Evolutionary conservation across 2,113 vertebrate species (phyloP), one percentile per base, ranked within the genome.

Genomic region (Cynopterus brachyotis): DNA sequence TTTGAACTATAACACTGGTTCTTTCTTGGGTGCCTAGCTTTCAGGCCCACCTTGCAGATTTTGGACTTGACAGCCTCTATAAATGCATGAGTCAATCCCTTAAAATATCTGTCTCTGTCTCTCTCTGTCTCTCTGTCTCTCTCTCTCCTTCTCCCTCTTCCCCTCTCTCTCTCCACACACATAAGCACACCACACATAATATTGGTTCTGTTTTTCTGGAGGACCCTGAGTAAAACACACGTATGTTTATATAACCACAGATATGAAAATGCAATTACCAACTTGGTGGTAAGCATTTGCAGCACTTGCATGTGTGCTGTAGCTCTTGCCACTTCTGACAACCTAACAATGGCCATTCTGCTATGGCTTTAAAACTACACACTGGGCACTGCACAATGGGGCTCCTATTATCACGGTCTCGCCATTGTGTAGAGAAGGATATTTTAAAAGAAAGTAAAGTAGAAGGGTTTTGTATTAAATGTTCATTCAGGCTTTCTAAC

Each of bases 401-500:
- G 22, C 3, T 32, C 9, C 73, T 85, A 79, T 73, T n/a, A 59
- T 85, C 57, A n/a, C 66, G 66, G 12, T n/a, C 19, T 79, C 40
- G 32, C 40, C 19, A 11, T 70, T 24, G 20, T 17, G 6, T 40
- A 57, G 19, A 57, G 37, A 96, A 70, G 37, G 40, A 30, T 42
- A 55, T 45, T 62, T 70, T 50, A 24, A 64, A 96, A 87, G 73
- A 35, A 24, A 45, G 81, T 2, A 3, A 96, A 95, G 53, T 4
- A 92, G 45, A 76, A 97, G 57, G 8, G 0, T 28, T 97, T 96
- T 50, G 70, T 79, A 83, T 79, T 97, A 95, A 83, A 82, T 37
- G 69, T 0, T 92, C 87, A 93, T 88, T 97, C 94, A 98, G 78
- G 10, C 95, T 75, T 94, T 72, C 96, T 8, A 50, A 35, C 2